Evolutionary conservation across 2,113 vertebrate species (phyloP), one percentile per base, ranked within the genome.

Genomic region (Nannospalax galili): DNA sequence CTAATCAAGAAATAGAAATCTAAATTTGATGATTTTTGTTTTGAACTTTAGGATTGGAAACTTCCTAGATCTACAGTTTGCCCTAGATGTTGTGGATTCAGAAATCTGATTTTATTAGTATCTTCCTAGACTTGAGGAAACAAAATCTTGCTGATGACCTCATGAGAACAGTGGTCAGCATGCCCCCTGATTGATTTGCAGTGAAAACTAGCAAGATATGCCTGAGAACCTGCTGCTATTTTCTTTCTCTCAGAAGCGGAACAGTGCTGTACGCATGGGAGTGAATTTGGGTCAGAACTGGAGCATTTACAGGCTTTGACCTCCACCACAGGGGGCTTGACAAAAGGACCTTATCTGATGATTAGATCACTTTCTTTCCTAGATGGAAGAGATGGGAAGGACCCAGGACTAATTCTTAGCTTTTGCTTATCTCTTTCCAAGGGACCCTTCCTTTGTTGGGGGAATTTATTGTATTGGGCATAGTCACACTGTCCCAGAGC

Each of bases 291-390:
- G 20, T 26, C 56, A 30, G 24, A 87, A 64, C 92, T 86, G 81
- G 8, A 32, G 11, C 64, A 35, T 26, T 42, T 22, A 72, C 1
- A 72, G 78, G 65, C 14, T 73, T 72, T 56, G 52, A 19, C 40
- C 17, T 93, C 35, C 32, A 65, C 28, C 79, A 35, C 40, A 40
- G 30, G 67, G 89, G 79, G 60, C 17, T 75, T 85, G 88, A 70
- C 58, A 45, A 89, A 65, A 77, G 84, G 58, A 91, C 14, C n/a
- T 16, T 4, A 5, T 90, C 40, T 70, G 32, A 48, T 80, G 40
- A 65, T 77, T 74, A 88, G 74, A 78, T 77, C 3, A 58, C 82
- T 37, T 69, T 92, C 77, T 88, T 84, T 86, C 60, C 60, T 90
- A 42, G 77, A 40, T 78, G n/a, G n/a, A 62, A 24, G 64, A 56